Percentiles rank a stretch among this genome's conserved stretches.
These are phyloP conservation scores for Oryzias curvinotus DNA, from an alignment of 2,113 vertebrate species.

Conservation along the genomic window DNA sequence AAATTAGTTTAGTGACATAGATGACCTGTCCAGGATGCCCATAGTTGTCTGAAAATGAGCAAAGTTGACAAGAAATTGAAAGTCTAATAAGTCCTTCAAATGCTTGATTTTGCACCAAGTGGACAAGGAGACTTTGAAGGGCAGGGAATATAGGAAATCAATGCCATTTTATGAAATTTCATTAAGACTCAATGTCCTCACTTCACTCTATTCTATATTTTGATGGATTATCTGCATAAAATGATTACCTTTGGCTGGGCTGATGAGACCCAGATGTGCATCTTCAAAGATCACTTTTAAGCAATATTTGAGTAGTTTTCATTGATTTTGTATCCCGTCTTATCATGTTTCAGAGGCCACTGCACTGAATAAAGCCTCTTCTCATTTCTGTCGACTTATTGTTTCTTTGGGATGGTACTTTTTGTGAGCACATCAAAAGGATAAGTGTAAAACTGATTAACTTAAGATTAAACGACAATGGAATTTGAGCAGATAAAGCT, in stretches of 20 bases:
- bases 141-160: slow-evolving; percentile 95
- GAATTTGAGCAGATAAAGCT: slow-evolving; percentile 76
- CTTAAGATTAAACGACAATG: slow-evolving; percentile 75
- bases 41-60: slow-evolving; percentile 90
- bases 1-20: slow-evolving; percentile 94
- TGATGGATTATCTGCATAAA: slow-evolving; percentile 90
- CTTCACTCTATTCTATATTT: slow-evolving; percentile 91
- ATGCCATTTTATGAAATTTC: slow-evolving; percentile 93
- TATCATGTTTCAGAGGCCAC: slow-evolving; percentile 64
- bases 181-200: slow-evolving; percentile 86
- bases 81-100: slow-evolving; percentile 96
- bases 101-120: slow-evolving; percentile 83
- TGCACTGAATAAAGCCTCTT: slow-evolving; percentile 50
- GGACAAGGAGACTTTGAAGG: slow-evolving; percentile 86
- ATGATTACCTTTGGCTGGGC: slow-evolving; percentile 70
- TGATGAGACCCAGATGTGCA: slow-evolving; percentile 74
- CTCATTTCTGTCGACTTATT: slow-evolving; percentile 65
- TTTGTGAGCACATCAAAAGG: slow-evolving; percentile 74
- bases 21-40: slow-evolving; percentile 88
- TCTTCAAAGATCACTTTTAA: slow-evolving; percentile 82
- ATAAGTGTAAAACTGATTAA: slow-evolving; percentile 80
- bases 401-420: slow-evolving; percentile 68
- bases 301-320: slow-evolving; percentile 72
- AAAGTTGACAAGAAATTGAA: slow-evolving; percentile 93
- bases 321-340: slow-evolving; percentile 75